Conservation (phyloP, 2,888 invertebrate genomes). For the Argyresthia albistria region DNA sequence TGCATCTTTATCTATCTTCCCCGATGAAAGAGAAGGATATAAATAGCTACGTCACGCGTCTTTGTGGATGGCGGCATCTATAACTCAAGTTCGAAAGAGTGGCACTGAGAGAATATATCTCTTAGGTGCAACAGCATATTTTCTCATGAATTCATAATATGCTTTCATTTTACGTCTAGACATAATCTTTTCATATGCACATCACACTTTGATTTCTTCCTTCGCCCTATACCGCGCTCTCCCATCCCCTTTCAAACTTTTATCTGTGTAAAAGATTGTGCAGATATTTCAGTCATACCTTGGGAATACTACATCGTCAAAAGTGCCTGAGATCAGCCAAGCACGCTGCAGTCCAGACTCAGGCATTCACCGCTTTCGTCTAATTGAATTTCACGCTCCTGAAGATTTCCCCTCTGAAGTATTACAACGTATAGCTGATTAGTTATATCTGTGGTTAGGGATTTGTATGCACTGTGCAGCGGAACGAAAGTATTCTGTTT, state of each 20-base stretch:
- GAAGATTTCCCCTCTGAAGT: slow-evolving; percentile 38
- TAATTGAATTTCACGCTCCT: slow-evolving; percentile 48
- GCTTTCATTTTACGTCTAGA: not conserved
- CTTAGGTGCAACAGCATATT: too few species aligned
- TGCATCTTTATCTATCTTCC: too few species aligned
- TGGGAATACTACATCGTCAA: slow-evolving; percentile 5
- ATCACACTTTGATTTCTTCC: too few species aligned
- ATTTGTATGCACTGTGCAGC: not conserved
- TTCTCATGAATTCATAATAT: not conserved
- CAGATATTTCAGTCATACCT: slow-evolving; percentile 2
- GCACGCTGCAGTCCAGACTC: slow-evolving; percentile 14
- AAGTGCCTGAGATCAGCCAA: slow-evolving; percentile 15
- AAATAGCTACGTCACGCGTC: too few species aligned
- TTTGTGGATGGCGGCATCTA: too few species aligned
- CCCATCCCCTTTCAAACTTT: not conserved
- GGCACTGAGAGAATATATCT: too few species aligned
- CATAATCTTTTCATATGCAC: too few species aligned
- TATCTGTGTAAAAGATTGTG: not conserved
- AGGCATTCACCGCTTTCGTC: slow-evolving; percentile 22
- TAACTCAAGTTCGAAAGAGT: not conserved
- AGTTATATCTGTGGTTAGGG: not conserved
- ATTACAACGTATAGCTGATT: slow-evolving; percentile 21
- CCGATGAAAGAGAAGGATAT: too few species aligned
- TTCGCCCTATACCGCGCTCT: too few species aligned
- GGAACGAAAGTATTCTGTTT: not conserved